Percentiles rank a stretch among this genome's conserved stretches.
Evolutionary conservation across 2,113 vertebrate species (phyloP).

Genomic region (Sylvietta virens): DNA sequence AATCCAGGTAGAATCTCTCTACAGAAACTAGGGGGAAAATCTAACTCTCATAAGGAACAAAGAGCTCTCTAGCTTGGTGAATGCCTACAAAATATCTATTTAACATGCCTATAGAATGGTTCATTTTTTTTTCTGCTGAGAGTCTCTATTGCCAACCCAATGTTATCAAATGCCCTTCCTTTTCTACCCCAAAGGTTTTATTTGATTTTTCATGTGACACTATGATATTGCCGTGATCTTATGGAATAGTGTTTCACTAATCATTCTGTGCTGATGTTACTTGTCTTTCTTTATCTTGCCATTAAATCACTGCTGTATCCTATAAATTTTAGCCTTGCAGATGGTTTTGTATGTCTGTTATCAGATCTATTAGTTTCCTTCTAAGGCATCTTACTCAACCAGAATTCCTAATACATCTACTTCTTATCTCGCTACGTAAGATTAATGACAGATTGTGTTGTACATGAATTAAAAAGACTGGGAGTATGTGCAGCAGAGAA

Average conservation of each 20-base stretch:
- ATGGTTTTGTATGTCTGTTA: neutral
- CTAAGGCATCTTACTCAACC: neutral
- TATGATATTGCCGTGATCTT: neutral
- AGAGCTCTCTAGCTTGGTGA: neutral
- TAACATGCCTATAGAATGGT: neutral
- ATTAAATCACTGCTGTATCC: neutral
- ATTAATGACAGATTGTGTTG: constrained; percentile 27
- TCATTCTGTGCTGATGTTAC: neutral
- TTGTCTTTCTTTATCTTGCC: neutral
- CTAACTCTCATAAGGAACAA: neutral
- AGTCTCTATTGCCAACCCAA: neutral
- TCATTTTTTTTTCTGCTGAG: neutral
- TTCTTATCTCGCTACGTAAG: constrained; percentile 1
- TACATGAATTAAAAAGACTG: neutral
- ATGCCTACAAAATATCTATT: neutral
- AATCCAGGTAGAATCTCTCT: neutral
- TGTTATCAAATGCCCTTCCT: neutral
- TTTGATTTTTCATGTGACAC: neutral
- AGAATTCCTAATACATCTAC: neutral
- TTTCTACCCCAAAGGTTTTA: neutral
- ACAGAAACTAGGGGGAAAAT: neutral
- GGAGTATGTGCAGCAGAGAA: neutral
- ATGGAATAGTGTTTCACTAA: neutral
- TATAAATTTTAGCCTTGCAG: neutral
- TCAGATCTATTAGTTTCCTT: neutral